Conservation (phyloP, 2,113 vertebrate species). For the Hydrochoerus hydrochaeris region DNA sequence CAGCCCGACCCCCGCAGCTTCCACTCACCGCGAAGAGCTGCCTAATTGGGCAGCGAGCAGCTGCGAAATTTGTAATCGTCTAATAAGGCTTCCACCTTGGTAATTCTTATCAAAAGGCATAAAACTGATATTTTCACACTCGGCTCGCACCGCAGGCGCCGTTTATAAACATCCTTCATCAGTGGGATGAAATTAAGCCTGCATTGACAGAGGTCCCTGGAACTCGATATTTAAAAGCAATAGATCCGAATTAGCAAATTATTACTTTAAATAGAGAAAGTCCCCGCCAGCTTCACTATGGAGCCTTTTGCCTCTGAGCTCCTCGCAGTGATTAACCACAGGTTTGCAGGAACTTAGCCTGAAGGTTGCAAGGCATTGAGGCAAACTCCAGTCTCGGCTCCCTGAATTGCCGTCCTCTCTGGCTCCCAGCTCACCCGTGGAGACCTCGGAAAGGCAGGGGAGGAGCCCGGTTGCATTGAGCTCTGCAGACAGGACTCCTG, state of each 20-base stretch:
- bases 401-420: background rate
- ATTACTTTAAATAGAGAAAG: slow-evolving; percentile 70
- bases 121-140: slow-evolving; percentile 78
- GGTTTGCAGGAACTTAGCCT: slow-evolving; percentile 58
- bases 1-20: slow-evolving; percentile 32
- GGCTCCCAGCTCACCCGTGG: background rate
- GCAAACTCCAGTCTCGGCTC: background rate
- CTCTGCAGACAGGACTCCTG: fast-evolving
- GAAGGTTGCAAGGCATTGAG: slow-evolving; percentile 11
- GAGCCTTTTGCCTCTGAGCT: slow-evolving; percentile 45
- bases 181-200: slow-evolving; percentile 76
- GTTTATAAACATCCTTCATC: slow-evolving; percentile 77
- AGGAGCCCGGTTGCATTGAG: background rate
- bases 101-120: slow-evolving; percentile 72
- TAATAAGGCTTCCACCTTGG: slow-evolving; percentile 75
- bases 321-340: slow-evolving; percentile 66
- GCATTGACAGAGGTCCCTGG: slow-evolving; percentile 72
- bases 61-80: slow-evolving; percentile 76
- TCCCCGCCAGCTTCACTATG: slow-evolving; percentile 54
- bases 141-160: slow-evolving; percentile 66
- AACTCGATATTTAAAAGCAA: slow-evolving; percentile 81
- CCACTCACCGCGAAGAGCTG: slow-evolving; percentile 59
- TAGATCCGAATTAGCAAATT: slow-evolving; percentile 83
- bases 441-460: background rate
- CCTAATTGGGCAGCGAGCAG: slow-evolving; percentile 70